Evolutionary conservation across 2,888 invertebrate genomes (phyloP).

Genomic region (Megaustenia siamemsis): DNA sequence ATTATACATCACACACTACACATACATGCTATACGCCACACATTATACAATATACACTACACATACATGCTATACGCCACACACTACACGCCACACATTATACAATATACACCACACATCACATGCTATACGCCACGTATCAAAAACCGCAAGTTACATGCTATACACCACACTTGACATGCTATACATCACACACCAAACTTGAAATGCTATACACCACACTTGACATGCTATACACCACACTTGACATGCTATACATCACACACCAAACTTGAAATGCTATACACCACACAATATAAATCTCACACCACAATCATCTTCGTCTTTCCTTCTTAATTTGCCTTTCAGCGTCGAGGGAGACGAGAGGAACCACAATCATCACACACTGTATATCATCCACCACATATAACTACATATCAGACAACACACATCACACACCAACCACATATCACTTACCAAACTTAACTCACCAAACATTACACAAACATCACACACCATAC

Average conservation of each 20-base stretch:
- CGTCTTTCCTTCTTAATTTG: no score
- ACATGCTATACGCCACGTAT: background rate
- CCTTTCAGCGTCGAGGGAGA: no score
- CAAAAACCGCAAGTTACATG: background rate
- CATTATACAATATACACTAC: no score
- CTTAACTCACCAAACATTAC: background rate
- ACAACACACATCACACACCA: no score
- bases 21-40: no score
- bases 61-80: no score
- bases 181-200: background rate
- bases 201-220: background rate
- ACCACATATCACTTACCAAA: background rate
- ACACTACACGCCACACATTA: no score
- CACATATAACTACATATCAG: background rate
- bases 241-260: background rate
- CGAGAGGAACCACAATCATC: no score
- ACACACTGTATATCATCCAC: background rate
- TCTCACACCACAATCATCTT: background rate
- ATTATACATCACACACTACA: no score
- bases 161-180: background rate
- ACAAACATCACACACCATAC: no score
- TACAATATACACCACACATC: no score
- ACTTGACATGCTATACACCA: background rate
- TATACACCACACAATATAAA: background rate
- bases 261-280: background rate